Conservation (phyloP, 2,888 invertebrate species). For the Crematogaster levior region DNA sequence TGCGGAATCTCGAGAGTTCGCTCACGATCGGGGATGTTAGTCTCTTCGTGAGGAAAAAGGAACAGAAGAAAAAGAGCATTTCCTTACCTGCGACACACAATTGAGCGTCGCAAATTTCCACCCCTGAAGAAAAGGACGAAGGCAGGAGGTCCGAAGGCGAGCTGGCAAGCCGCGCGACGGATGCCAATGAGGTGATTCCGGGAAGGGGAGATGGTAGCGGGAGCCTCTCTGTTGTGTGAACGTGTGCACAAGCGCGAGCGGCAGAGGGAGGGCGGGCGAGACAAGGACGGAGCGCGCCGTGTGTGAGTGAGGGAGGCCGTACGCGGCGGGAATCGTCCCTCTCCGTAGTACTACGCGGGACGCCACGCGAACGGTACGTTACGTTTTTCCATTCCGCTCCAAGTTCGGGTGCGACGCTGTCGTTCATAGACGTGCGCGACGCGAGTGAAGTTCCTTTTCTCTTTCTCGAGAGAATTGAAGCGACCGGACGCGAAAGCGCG, state of each 20-base stretch:
- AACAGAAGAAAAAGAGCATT: not conserved
- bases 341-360: conserved; percentile 78
- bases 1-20: not conserved
- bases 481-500: not conserved
- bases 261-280: not conserved
- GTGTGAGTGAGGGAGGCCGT: conserved; percentile 62
- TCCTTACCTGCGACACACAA: not conserved
- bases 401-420: conserved; percentile 8
- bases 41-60: no score
- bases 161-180: conserved; percentile 25
- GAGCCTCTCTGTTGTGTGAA: not conserved
- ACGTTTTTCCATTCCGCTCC: conserved; percentile 36
- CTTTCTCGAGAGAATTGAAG: no score
- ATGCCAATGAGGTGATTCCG: conserved; percentile 44
- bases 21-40: not conserved
- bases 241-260: not conserved
- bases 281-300: not conserved
- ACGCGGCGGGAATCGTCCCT: conserved; percentile 71
- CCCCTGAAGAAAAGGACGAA: not conserved
- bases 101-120: not conserved
- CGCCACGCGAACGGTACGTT: conserved; percentile 75
- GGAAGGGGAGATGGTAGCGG: conserved; percentile 28
- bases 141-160: conserved; percentile 10
- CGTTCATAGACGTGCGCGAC: not conserved
- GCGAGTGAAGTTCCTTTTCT: no score